Base-by-base conservation (phyloP, 1,140 invertebrate genomes). In the Calephelis nemesis region DNA sequence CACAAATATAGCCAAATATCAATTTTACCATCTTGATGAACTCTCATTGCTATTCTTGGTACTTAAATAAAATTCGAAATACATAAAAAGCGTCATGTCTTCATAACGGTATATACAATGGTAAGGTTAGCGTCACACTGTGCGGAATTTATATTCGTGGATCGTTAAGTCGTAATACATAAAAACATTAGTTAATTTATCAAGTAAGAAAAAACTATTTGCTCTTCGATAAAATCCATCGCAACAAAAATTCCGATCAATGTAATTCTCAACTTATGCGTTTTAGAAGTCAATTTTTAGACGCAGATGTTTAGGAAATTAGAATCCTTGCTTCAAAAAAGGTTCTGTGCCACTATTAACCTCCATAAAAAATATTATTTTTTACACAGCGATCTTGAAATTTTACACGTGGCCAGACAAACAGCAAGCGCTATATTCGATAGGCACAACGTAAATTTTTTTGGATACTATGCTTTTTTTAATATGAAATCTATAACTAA, bases 211-310 rank as follows among this genome's bases (percentile, higher is more conserved):
- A 7, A 11, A 49, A 49, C 48, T 49, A 30, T 30, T 49, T 49
- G 48, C n/a, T 49, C 11, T 49, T 12, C 48, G 0, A 5, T 49
- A 12, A n/a, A 1, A 12, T 49, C 47, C 47, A 8, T 0, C 5
- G n/a, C 10, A 11, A 49, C 10, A n/a, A 49, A 49, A 49, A 12
- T 15, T 9, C 13, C 13, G 19, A 30, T 8, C 52, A 54, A 19
- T 54, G 19, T 39, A 15, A 19, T 9, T 19, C 7, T 30, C 8
- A 54, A 10, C 7, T 54, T 9, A 4, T 54, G 19, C 15, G 15
- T 54, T 19, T 54, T 30, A 54, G 50, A 54, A 54, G 50, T 30
- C 52, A 58, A 58, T 58, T 58, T 11, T 58, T 11, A 30, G 10
- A 58, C n/a, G 8, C 9, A 30, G n/a, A 49, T 10, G 5, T 49